Percentiles rank a stretch among this genome's conserved stretches.
phyloP scores from a whole-genome alignment of 2,113 vertebrate genomes.

The Mirounga angustirostris region DNA sequence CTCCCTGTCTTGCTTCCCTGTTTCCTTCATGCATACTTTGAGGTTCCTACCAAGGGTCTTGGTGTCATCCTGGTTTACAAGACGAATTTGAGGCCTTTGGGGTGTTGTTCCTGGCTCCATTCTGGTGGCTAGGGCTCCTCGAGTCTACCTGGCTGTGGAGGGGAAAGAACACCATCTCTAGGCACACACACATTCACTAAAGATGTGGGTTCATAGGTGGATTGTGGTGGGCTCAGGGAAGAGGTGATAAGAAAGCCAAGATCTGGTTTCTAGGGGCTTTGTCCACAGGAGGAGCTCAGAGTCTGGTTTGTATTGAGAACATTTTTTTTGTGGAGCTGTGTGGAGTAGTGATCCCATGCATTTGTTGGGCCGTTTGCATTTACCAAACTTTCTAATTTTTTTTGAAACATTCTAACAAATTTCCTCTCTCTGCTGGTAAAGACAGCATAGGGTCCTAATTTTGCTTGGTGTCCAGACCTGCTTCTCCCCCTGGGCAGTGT shows the following conservation, averaged over 20 bases:
- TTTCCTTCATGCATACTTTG: background rate
- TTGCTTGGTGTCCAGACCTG: conserved; percentile 71
- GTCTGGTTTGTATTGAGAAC: background rate
- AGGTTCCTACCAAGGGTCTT: background rate
- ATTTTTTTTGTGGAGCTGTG: background rate
- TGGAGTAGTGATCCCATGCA: background rate
- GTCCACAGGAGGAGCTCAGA: background rate
- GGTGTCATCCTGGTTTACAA: background rate
- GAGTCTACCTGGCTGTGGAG: background rate
- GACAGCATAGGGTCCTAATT: conserved; percentile 68
- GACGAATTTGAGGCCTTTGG: background rate
- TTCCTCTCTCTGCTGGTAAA: conserved; percentile 53
- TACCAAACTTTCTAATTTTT: conserved; percentile 55
- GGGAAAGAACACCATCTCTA: background rate
- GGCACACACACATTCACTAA: background rate
- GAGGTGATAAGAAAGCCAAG: background rate
- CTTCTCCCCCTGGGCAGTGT: conserved; percentile 61
- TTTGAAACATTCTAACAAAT: conserved; percentile 66
- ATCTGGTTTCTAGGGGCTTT: background rate
- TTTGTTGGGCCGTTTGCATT: conserved; percentile 56
- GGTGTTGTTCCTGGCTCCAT: background rate
- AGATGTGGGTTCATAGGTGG: background rate
- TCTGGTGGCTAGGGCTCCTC: background rate
- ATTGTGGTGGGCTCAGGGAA: background rate
- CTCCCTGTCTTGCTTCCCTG: background rate